A percentile compares a stretch with the other conserved stretches of the same genome.
Evolutionary conservation across 2,113 vertebrate species (phyloP).

Genomic region (Semnornis frantzii): DNA sequence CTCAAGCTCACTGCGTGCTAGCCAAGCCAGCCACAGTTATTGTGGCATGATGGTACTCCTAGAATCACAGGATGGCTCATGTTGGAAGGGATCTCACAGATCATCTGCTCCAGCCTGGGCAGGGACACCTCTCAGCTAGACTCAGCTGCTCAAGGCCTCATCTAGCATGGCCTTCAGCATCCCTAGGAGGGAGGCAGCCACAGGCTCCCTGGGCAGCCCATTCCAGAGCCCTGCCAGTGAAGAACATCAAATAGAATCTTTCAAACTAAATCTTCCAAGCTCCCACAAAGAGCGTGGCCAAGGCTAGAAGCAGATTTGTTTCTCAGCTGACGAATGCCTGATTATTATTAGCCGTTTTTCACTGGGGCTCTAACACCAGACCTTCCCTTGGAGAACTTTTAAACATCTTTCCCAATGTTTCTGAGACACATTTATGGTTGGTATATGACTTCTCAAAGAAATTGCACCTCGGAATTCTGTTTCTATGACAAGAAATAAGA

Average conservation of each 20-base stretch:
- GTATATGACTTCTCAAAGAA: background rate
- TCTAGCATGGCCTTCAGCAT: too few relatives aligned
- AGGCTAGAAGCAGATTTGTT: background rate
- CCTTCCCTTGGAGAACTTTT: background rate
- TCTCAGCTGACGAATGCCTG: constrained; percentile 1
- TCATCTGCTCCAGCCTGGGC: too few relatives aligned
- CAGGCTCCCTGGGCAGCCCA: too few relatives aligned
- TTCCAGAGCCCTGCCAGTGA: background rate
- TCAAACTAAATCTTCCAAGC: background rate
- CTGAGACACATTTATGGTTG: background rate
- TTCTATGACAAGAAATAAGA: constrained; percentile 36
- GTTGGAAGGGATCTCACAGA: too few relatives aligned
- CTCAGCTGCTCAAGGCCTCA: too few relatives aligned
- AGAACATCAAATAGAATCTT: background rate
- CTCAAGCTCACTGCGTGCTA: accelerated
- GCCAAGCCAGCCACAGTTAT: background rate
- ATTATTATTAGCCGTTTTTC: constrained; percentile 2
- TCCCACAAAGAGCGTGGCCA: background rate
- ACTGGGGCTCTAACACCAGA: background rate
- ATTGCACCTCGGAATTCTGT: constrained; percentile 6
- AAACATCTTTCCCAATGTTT: background rate
- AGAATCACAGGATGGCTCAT: too few relatives aligned
- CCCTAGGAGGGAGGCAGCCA: too few relatives aligned
- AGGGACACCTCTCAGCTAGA: too few relatives aligned
- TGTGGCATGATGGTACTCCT: too few relatives aligned